A percentile compares a stretch with the other conserved stretches of the same genome.
Conservation (phyloP, 2,797 vertebrate species). For the Sternarchorhynchus goeldii region DNA sequence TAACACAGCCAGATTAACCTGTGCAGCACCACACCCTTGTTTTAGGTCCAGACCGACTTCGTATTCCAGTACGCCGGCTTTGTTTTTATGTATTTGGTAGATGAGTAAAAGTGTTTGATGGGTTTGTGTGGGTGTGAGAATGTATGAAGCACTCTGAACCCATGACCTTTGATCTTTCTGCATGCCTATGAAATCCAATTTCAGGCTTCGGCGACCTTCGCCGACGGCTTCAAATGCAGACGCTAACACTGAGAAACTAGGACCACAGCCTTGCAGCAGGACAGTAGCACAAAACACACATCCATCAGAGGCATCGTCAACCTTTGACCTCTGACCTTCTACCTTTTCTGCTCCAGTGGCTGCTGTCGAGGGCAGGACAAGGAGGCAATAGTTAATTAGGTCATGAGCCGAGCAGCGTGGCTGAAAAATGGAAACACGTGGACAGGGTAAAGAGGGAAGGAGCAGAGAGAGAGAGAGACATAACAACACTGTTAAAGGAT, state of each 20-base stretch:
- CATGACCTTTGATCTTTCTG: conserved; percentile 62
- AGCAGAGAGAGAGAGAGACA: conserved; percentile 12
- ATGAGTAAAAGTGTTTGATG: conserved; percentile 63
- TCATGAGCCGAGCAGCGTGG: conserved; percentile 65
- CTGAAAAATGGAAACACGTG: conserved; percentile 76
- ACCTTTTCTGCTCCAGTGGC: conserved; percentile 62
- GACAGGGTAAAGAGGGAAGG: not conserved
- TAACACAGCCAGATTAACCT: conserved; percentile 28
- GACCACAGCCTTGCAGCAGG: conserved; percentile 10
- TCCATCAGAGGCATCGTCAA: conserved; percentile 42
- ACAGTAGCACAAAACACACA: conserved; percentile 25
- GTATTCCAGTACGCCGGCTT: not conserved
- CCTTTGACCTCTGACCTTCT: conserved; percentile 68
- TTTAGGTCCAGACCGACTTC: not conserved
- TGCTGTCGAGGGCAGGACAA: conserved; percentile 67
- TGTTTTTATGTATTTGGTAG: conserved; percentile 29
- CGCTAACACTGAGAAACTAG: conserved; percentile 29
- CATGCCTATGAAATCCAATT: conserved; percentile 65
- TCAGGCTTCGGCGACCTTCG: conserved; percentile 61
- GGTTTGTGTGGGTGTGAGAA: conserved; percentile 26
- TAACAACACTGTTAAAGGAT: no score
- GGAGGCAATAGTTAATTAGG: conserved; percentile 72
- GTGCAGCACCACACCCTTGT: conserved; percentile 1
- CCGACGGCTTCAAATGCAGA: conserved; percentile 27
- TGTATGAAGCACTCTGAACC: conserved; percentile 49